phyloP scores from a whole-genome alignment of 2,888 invertebrate species.

The Netelia virgata region DNA sequence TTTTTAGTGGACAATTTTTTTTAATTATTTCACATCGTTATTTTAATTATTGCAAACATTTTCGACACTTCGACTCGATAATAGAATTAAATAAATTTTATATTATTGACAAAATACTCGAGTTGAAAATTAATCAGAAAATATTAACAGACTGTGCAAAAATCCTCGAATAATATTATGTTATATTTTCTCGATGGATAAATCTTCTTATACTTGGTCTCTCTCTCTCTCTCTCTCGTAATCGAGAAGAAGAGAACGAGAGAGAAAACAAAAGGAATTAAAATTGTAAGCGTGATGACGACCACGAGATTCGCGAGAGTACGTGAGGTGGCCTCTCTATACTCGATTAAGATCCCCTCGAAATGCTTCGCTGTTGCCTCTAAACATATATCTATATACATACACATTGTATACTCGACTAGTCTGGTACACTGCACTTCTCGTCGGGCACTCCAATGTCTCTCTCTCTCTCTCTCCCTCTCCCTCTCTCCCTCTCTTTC shows the following conservation, averaged over 20 bases:
- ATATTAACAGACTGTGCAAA: too few species aligned
- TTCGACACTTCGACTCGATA: too few species aligned
- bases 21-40: too few species aligned
- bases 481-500: too few species aligned
- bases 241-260: background rate
- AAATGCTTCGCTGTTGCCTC: slow-evolving; percentile 41
- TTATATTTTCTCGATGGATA: background rate
- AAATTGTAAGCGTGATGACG: slow-evolving; percentile 49
- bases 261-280: background rate
- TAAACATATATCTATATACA: background rate
- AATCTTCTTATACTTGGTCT: background rate
- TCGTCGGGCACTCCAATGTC: slow-evolving; percentile 39
- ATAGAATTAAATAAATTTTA: too few species aligned
- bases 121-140: background rate
- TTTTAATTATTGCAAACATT: too few species aligned
- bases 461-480: slow-evolving; percentile 8
- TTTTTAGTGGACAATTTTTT: too few species aligned
- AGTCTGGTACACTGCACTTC: slow-evolving; percentile 52
- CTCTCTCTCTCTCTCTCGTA: background rate
- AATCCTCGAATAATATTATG: too few species aligned
- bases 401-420: slow-evolving; percentile 2
- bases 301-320: slow-evolving; percentile 49
- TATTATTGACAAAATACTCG: too few species aligned
- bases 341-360: slow-evolving; percentile 63
- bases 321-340: slow-evolving; percentile 65